phyloP scores from a whole-genome alignment of 2,797 vertebrate species.

The Enteromius trimaculatus region DNA sequence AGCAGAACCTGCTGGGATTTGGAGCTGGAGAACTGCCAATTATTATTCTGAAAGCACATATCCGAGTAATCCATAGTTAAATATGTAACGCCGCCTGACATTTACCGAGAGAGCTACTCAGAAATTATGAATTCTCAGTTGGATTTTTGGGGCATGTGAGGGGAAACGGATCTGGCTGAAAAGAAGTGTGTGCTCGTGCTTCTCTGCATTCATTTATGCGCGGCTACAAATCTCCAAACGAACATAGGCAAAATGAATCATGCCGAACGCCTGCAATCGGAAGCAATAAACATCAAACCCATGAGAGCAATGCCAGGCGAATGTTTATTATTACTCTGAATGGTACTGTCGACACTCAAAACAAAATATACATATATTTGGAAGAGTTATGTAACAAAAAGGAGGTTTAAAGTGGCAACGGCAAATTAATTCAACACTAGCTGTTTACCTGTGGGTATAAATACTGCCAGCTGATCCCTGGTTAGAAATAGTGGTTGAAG shows the following conservation, averaged over 20 bases:
- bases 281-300: constrained; percentile 55
- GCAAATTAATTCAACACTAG: constrained; percentile 16
- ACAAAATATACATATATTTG: neutral
- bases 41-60: constrained; percentile 47
- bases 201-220: constrained; percentile 30
- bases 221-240: constrained; percentile 36
- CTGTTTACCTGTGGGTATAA: constrained; percentile 26
- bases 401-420: neutral
- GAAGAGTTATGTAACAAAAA: neutral
- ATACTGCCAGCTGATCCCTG: constrained; percentile 64
- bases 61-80: constrained; percentile 43
- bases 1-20: constrained; percentile 35
- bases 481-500: constrained; percentile 65
- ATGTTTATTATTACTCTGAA: constrained; percentile 41
- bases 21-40: constrained; percentile 26
- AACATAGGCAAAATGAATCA: constrained; percentile 25
- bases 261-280: constrained; percentile 42
- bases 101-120: constrained; percentile 43
- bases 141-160: constrained; percentile 27
- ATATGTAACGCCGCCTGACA: constrained; percentile 45
- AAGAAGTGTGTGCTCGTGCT: neutral
- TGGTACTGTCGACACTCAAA: constrained; percentile 5
- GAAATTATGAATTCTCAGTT: constrained; percentile 37
- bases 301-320: constrained; percentile 55
- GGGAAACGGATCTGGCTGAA: constrained; percentile 11